Conservation (phyloP, 2,113 vertebrate genomes). For the Ginglymostoma cirratum region DNA sequence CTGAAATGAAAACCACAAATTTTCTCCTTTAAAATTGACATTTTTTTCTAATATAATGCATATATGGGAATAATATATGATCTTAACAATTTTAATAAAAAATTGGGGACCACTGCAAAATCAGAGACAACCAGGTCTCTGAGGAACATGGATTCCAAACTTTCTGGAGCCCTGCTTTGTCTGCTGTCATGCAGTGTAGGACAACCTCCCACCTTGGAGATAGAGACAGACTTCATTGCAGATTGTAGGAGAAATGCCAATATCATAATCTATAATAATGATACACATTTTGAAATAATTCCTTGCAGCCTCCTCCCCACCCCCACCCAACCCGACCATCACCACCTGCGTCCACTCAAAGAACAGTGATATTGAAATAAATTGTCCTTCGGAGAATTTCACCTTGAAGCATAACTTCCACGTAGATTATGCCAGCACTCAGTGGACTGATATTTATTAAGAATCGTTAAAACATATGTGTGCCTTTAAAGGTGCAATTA, state of each 20-base stretch:
- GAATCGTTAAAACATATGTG: too few species aligned
- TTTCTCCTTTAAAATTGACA: neutral
- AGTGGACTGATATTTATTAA: neutral
- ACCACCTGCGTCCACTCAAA: neutral
- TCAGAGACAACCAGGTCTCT: neutral
- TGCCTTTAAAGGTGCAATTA: neutral
- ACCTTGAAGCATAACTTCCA: neutral
- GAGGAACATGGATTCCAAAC: neutral
- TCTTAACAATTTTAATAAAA: neutral
- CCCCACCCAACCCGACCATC: too few species aligned
- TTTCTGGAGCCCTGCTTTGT: neutral
- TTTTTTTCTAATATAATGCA: neutral
- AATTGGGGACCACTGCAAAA: neutral
- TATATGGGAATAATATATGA: neutral
- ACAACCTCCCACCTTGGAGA: neutral
- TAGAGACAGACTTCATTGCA: too few species aligned
- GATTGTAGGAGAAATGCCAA: neutral
- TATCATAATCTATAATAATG: neutral
- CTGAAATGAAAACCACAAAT: neutral
- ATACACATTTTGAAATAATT: neutral
- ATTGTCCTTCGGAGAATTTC: neutral
- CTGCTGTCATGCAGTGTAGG: neutral
- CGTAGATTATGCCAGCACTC: neutral
- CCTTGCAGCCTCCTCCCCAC: neutral
- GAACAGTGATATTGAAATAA: neutral